A percentile compares a stretch with the other conserved stretches of the same genome.
Conservation (phyloP, 1,140 invertebrate species). For the Meloidogyne exigua region DNA sequence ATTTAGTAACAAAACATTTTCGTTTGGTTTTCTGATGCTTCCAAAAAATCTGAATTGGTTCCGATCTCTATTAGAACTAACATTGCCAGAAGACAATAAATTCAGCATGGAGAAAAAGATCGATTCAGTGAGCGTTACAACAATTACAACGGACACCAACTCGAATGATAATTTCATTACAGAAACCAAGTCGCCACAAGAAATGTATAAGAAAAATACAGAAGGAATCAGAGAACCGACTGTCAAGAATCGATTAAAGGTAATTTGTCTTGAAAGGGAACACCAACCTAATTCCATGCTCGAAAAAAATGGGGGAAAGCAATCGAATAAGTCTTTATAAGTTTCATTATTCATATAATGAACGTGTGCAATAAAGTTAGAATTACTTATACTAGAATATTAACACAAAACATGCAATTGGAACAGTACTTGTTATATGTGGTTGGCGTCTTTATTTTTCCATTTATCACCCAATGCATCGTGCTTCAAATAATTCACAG, state of each 20-base stretch:
- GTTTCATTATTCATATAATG: too few species aligned
- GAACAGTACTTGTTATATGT: slow-evolving; percentile 91
- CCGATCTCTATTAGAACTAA: slow-evolving; percentile 79
- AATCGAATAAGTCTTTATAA: too few species aligned
- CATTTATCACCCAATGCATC: slow-evolving; percentile 82
- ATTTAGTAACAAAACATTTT: slow-evolving; percentile 82
- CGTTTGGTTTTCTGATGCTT: slow-evolving; percentile 87
- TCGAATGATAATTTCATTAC: slow-evolving; percentile 63
- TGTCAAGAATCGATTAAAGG: slow-evolving; percentile 40
- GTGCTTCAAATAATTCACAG: slow-evolving; percentile 11
- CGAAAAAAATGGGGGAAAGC: not conserved
- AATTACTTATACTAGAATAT: slow-evolving; percentile 72
- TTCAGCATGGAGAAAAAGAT: not conserved
- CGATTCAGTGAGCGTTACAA: slow-evolving; percentile 34
- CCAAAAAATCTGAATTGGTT: slow-evolving; percentile 90
- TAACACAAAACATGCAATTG: slow-evolving; percentile 92
- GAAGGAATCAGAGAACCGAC: not conserved
- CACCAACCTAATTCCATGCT: not conserved
- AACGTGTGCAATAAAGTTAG: too few species aligned
- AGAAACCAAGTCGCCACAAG: not conserved
- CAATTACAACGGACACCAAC: slow-evolving; percentile 67
- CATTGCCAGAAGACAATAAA: slow-evolving; percentile 68
- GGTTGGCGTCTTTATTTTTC: slow-evolving; percentile 94
- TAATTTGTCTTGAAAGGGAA: not conserved
- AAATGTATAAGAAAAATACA: not conserved